Base-by-base conservation (phyloP, 2,888 invertebrate species). In the Aleiodes testaceus region DNA sequence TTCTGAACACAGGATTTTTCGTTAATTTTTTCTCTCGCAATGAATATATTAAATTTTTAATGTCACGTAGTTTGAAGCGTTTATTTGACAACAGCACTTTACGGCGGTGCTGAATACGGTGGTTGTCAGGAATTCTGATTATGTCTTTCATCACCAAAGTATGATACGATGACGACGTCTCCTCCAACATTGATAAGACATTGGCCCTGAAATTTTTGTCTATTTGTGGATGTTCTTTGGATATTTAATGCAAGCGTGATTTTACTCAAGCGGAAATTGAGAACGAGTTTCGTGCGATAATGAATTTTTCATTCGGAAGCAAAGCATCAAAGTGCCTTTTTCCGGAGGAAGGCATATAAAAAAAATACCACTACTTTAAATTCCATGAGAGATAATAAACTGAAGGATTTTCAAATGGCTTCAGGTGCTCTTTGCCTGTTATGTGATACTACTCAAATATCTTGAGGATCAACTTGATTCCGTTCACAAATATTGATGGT, bases 111-210 rank as follows among this genome's bases (percentile, higher is more conserved):
- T 42, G 87, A 87, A 72, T 85, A 81, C 2, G 85, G 85, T 64
- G 84, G 85, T 72, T 84, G 86, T 86, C 86, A 87, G 85, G 84
- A 84, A 79, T 84, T 85, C 67, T 81, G 76, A 67, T 78, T 75
- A 61, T 74, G 75, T 67, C 82, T 84, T 22, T 90, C 90, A 74
- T 91, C 90, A 69, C 89, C 87, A 79, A 89, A 92, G 86, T 95
- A 95, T 11, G 94, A 92, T 12, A 94, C 93, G 79, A 91, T 92
- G 2, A 97, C 97, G 2, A 96, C 97, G 88, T 98, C 98, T 0
- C 98, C 98, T 55, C 97, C 97, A 12, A 98, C 95, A 79, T 97
- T 97, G 75, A 98, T 93, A 74, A 98, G 90, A 89, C 97, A 98
- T 88, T 98, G 98, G 70, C 96, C 97, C 97, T 98, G 91, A 47